Percentiles rank a stretch among this genome's conserved stretches.
Conservation (phyloP, 2,888 invertebrate genomes). For the Drosophila algonquin region DNA sequence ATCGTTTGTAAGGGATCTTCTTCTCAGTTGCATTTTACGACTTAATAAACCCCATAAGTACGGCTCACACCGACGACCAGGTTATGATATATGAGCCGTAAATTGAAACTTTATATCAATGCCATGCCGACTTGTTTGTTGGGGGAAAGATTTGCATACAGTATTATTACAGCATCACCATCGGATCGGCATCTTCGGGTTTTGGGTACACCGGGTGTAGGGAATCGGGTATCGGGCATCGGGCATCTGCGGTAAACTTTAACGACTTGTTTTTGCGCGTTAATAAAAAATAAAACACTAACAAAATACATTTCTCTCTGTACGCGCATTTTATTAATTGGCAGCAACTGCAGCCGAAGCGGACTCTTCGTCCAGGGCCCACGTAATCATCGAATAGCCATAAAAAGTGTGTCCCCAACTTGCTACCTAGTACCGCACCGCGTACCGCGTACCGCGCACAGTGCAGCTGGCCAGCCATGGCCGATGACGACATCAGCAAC, state of each 20-base stretch:
- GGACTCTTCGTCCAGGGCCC: conserved; percentile 33
- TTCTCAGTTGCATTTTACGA: conserved; percentile 57
- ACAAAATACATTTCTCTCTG: conserved; percentile 51
- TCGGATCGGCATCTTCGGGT: conserved; percentile 35
- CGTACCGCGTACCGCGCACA: not conserved
- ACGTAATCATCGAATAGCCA: conserved; percentile 66
- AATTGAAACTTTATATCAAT: conserved; percentile 74
- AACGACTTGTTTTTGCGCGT: conserved; percentile 58
- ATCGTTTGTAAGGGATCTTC: conserved; percentile 41
- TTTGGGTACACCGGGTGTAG: not conserved
- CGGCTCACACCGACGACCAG: conserved; percentile 38
- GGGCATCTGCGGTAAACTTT: conserved; percentile 59
- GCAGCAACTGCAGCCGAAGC: conserved; percentile 35
- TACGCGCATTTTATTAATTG: conserved; percentile 65
- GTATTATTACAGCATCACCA: conserved; percentile 73
- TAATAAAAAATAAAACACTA: conserved; percentile 26
- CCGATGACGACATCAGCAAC: conserved; percentile 26
- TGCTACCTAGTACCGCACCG: conserved; percentile 25
- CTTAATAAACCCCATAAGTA: conserved; percentile 65
- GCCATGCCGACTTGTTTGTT: conserved; percentile 39
- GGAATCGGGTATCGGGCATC: conserved; percentile 11
- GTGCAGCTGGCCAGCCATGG: conserved; percentile 29
- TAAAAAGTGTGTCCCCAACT: conserved; percentile 70
- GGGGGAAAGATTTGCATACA: conserved; percentile 72
- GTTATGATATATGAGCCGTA: conserved; percentile 77